Evolutionary conservation across 2,888 invertebrate species (phyloP).

Genomic region (Zygothrica quintamaculata): DNA sequence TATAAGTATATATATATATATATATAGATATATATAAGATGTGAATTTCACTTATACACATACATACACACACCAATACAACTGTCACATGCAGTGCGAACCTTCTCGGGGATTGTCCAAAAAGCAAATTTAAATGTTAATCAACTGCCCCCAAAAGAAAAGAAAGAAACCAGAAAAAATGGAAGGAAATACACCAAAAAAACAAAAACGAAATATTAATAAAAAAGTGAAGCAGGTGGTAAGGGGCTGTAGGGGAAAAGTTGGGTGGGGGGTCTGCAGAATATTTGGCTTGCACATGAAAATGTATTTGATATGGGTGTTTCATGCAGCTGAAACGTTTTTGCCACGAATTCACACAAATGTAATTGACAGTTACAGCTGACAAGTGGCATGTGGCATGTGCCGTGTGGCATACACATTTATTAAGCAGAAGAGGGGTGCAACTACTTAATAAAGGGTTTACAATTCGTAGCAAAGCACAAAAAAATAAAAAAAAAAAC

Average conservation of each 20-base stretch:
- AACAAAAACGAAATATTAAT: constrained; percentile 1
- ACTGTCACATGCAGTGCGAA: constrained; percentile 67
- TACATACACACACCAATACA: constrained; percentile 24
- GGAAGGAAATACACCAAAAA: neutral
- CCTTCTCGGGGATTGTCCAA: constrained; percentile 45
- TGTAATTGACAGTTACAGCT: constrained; percentile 75
- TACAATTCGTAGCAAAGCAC: constrained; percentile 16
- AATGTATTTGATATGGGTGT: constrained; percentile 74
- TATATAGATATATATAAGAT: neutral
- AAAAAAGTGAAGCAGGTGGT: neutral
- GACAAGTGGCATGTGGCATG: constrained; percentile 44
- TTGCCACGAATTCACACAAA: constrained; percentile 37
- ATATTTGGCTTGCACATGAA: constrained; percentile 24
- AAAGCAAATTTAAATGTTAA: constrained; percentile 77
- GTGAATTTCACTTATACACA: constrained; percentile 20
- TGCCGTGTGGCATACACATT: too few species aligned
- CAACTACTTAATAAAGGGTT: constrained; percentile 41
- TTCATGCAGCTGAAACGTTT: constrained; percentile 21
- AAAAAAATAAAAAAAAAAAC: constrained; percentile 4
- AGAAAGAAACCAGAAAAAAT: constrained; percentile 1
- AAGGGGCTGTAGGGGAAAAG: constrained; percentile 23
- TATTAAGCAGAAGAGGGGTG: too few species aligned
- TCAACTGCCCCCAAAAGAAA: constrained; percentile 61
- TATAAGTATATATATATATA: too few species aligned
- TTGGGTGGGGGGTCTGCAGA: too few species aligned